phyloP scores from a whole-genome alignment of 1,140 invertebrate species.

The Bombus consobrinus region DNA sequence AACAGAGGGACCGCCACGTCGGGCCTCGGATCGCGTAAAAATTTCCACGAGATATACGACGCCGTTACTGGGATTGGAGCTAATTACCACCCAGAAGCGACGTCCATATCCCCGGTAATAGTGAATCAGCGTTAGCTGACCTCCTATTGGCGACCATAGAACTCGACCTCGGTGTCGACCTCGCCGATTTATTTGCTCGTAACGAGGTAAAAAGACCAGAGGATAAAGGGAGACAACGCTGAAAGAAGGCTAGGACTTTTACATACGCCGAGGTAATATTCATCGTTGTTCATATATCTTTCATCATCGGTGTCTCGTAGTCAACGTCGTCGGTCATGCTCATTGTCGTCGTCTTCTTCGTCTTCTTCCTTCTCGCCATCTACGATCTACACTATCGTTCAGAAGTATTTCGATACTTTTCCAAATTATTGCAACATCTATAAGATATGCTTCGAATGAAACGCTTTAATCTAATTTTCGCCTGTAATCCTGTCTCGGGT shows the following conservation, averaged over 20 bases:
- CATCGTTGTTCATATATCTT: slow-evolving; percentile 56
- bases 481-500: no score
- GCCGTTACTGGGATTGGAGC: slow-evolving; percentile 79
- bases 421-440: background rate
- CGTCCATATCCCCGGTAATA: slow-evolving; percentile 71
- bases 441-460: no score
- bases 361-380: background rate
- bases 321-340: slow-evolving; percentile 53
- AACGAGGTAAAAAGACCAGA: slow-evolving; percentile 69
- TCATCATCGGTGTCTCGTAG: slow-evolving; percentile 58
- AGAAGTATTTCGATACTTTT: background rate
- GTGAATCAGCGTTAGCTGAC: slow-evolving; percentile 76
- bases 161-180: slow-evolving; percentile 71
- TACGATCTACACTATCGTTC: background rate
- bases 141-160: slow-evolving; percentile 73
- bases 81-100: slow-evolving; percentile 81
- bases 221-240: slow-evolving; percentile 13
- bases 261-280: slow-evolving; percentile 55
- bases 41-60: slow-evolving; percentile 79
- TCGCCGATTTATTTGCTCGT: slow-evolving; percentile 76
- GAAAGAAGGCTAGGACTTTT: slow-evolving; percentile 6
- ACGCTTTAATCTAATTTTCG: no score
- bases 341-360: background rate
- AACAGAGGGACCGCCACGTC: slow-evolving; percentile 72
- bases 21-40: slow-evolving; percentile 67